Base-by-base conservation (phyloP, 92 coral and sea anemone genomes). In the Virgularia gustaviana region DNA sequence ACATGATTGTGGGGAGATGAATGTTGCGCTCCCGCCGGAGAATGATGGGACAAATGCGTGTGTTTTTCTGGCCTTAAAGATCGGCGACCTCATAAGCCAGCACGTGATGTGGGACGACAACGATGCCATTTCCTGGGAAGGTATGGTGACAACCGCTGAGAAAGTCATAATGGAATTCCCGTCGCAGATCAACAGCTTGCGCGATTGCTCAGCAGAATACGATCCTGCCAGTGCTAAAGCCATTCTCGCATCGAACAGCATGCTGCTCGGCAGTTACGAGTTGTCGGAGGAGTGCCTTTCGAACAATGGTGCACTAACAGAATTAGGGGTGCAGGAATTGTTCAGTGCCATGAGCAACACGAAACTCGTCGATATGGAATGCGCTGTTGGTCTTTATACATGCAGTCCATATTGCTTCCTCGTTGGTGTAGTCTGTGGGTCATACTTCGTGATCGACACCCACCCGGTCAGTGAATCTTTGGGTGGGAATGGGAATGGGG, bases 401-500 rank as follows among this genome's bases (percentile, higher is more conserved):
- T 57, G 79, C n/a, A 43, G 37, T 56, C 79, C 79, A 20, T 73
- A 73, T 57, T 57, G 53, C 32, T 73, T 73, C 55, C 3, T 52
- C 35, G 38, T 59, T 47, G 79, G 79, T 35, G 39, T 57, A 20
- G 33, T 57, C 38, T 57, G 66, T 36, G 79, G 44, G 36, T 51
- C 79, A 18, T 30, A 39, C 27, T 73, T 73, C 70, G 32, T 73
- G 16, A 6, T 57, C 36, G 79, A 73, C 36, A 73, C 79, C 55
- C 79, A 73, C 59, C 79, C 49, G 44, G 54, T 73, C 44, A 28
- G 41, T 58, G 79, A 73, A 73, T 24, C 7, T 16, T 44, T 57
- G 20, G 79, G 79, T 36, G 79, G 79, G 23, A 41, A 73, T 36
- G n/a, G 70, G 37, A 73, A 73, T 55, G 79, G 79, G 28, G 34